phyloP scores from a whole-genome alignment of 2,113 vertebrate species.

The Limnothrissa miodon region DNA sequence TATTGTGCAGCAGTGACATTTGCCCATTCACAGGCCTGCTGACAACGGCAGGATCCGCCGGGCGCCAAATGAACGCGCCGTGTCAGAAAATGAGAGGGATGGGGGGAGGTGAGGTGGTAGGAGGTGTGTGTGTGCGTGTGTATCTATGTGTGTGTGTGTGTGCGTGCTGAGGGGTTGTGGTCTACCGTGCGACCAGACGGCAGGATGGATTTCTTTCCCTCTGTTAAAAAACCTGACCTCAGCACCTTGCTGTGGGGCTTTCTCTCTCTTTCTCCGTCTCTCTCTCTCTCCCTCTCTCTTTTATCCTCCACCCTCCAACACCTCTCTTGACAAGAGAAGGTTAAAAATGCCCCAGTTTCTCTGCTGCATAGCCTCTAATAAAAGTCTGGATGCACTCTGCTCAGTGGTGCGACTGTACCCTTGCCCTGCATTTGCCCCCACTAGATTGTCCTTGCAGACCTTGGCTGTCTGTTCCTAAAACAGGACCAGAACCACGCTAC shows the following conservation, averaged over 20 bases:
- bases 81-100: constrained; percentile 70
- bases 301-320: constrained; percentile 20
- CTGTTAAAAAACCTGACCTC: constrained; percentile 83
- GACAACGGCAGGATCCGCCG: constrained; percentile 77
- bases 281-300: no score
- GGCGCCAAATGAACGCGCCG: constrained; percentile 77
- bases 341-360: constrained; percentile 55
- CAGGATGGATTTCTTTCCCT: constrained; percentile 71
- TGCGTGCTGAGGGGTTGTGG: neutral
- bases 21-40: constrained; percentile 75
- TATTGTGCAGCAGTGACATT: constrained; percentile 72
- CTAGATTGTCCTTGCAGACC: constrained; percentile 4
- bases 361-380: constrained; percentile 10
- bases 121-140: no score
- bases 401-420: neutral
- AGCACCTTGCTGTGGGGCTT: constrained; percentile 75
- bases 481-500: neutral
- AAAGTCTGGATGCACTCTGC: neutral
- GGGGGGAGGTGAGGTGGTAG: constrained; percentile 22
- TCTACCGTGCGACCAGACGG: constrained; percentile 53
- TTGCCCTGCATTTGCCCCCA: neutral
- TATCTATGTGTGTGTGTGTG: no score
- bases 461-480: neutral
- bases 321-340: constrained; percentile 52
- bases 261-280: constrained; percentile 56